Evolutionary conservation across 1,140 invertebrate species (phyloP), one percentile per base, ranked within the genome.

Genomic region (Hyphantria cunea): DNA sequence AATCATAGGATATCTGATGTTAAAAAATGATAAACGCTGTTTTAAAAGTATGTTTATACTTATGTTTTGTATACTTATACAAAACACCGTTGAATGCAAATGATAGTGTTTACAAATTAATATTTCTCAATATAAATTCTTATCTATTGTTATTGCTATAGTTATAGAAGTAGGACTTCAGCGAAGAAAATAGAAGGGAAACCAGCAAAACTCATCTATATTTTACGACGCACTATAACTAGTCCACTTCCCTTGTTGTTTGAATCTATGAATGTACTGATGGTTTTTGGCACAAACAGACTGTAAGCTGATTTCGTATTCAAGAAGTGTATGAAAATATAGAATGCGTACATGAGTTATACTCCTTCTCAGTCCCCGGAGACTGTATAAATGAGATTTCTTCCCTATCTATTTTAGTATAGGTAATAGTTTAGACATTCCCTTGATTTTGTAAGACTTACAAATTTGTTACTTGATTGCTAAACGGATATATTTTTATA

Each of bases 291-390:
- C 9, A 54, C 42, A 66, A 71, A 74, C 59, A 69, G 52, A 55
- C 64, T 69, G 61, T 14, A n/a, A n/a, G n/a, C 50, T 67, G 62
- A 70, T 72, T 66, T 64, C 56, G 65, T 68, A 72, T 74, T 68
- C 66, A 70, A 55, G 50, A 64, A 63, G 47, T 70, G 69, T 64
- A 39, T 11, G 15, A 3, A 33, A 9, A 14, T 44, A 31, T 15
- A 52, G 66, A 66, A 62, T 60, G 34, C 7, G 37, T 5, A 25
- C 17, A 25, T 58, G 70, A 64, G 66, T 70, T 68, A 64, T 66
- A 62, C 60, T 61, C 33, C 54, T 45, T 49, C 33, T 47, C 53
- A n/a, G n/a, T 34, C 10, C 53, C 41, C 53, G 32, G 12, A 11
- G 32, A 41, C 17, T 25, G 13, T 45, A 42, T 39, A 25, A 1